Conservation (phyloP, 2,113 vertebrate species). For the Chaetodon auriga region DNA sequence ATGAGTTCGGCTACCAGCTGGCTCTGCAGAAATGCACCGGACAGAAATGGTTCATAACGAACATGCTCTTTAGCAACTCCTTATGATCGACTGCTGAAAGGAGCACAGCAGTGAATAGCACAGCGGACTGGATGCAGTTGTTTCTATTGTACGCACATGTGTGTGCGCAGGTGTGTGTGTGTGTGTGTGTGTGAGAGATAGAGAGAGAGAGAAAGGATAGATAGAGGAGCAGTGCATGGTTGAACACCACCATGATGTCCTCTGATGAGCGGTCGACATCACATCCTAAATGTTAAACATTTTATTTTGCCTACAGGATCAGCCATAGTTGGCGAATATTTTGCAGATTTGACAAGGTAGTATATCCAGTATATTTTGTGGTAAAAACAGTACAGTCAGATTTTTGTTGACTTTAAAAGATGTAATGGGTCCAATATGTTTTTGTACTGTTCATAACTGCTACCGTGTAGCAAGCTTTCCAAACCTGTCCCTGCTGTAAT, state of each 20-base stretch:
- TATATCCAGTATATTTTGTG: conserved; percentile 77
- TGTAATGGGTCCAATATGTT: conserved; percentile 64
- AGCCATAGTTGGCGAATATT: conserved; percentile 71
- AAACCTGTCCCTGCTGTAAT: conserved; percentile 86
- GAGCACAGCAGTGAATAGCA: conserved; percentile 44
- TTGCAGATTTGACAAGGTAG: conserved; percentile 74
- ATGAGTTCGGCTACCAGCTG: conserved; percentile 94
- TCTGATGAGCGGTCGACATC: conserved; percentile 68
- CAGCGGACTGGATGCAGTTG: conserved; percentile 42
- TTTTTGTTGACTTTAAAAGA: conserved; percentile 75
- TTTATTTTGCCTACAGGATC: conserved; percentile 74
- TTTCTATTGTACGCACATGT: conserved; percentile 31
- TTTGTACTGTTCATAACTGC: conserved; percentile 85
- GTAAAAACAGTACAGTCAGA: conserved; percentile 72
- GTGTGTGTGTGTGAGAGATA: not conserved
- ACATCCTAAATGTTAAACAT: conserved; percentile 83
- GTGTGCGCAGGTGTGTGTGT: not conserved
- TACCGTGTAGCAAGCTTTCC: conserved; percentile 95
- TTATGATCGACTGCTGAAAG: conserved; percentile 80
- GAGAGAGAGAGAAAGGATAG: not conserved
- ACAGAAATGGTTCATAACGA: conserved; percentile 96
- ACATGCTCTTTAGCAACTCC: conserved; percentile 87
- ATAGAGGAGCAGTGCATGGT: conserved; percentile 20
- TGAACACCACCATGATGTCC: conserved; percentile 67
- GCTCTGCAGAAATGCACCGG: conserved; percentile 95